Evolutionary conservation across 2,113 vertebrate species (phyloP).

Genomic region (Athene cunicularia): DNA sequence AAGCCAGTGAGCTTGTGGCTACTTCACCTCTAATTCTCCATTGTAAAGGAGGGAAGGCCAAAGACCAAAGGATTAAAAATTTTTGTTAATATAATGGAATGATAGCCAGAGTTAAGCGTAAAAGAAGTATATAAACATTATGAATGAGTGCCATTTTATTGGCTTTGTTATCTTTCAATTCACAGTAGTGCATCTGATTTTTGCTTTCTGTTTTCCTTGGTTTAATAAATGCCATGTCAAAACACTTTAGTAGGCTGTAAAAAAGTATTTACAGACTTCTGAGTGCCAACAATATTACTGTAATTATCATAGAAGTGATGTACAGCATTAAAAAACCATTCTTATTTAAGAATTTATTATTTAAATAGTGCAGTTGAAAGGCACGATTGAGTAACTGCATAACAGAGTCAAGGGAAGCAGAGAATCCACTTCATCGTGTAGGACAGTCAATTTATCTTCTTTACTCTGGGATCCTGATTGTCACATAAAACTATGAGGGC

Average conservation of each 20-base stretch:
- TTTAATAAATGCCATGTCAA: constrained; percentile 8
- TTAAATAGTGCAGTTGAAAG: background rate
- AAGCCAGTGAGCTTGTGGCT: background rate
- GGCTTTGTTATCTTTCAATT: background rate
- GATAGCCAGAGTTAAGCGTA: background rate
- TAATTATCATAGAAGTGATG: background rate
- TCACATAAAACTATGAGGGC: background rate
- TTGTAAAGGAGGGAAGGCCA: background rate
- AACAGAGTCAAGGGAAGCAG: background rate
- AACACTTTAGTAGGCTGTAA: background rate
- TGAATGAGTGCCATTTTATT: background rate
- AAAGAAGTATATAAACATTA: background rate
- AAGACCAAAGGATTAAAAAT: background rate
- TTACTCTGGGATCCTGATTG: background rate
- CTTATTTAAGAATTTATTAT: background rate
- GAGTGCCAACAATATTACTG: background rate
- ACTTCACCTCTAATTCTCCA: background rate
- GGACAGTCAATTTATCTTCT: constrained; percentile 13
- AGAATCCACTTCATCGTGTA: background rate
- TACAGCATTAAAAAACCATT: background rate
- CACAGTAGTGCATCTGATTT: background rate
- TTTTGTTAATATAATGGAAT: background rate
- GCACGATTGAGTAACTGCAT: background rate
- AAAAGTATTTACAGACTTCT: constrained; percentile 37
- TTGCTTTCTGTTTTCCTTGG: background rate